Percentiles rank a stretch among this genome's conserved stretches.
phyloP scores from a whole-genome alignment of 53 echinoderm and acorn worm species.

The Astropecten irregularis region DNA sequence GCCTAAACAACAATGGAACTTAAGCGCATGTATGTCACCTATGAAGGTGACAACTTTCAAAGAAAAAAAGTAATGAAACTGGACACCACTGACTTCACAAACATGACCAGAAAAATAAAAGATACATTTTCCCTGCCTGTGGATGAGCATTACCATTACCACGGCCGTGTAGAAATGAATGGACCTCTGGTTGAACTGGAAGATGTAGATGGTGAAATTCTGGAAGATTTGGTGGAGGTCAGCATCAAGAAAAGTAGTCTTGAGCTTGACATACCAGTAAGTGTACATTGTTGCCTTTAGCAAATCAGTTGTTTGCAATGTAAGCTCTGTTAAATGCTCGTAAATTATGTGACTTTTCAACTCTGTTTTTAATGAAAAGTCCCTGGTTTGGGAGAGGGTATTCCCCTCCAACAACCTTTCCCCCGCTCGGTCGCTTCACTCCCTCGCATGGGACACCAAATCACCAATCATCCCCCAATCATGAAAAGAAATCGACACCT shows the following conservation, averaged over 20 bases:
- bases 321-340: too few relatives aligned
- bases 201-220: slow-evolving; percentile 26
- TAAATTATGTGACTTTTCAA: too few relatives aligned
- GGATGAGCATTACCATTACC: slow-evolving; percentile 2
- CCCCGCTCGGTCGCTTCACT: too few relatives aligned
- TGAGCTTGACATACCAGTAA: neutral
- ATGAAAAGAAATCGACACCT: too few relatives aligned
- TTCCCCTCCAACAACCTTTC: too few relatives aligned
- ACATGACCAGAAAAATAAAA: slow-evolving; percentile 23
- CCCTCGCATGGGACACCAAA: too few relatives aligned
- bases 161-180: slow-evolving; percentile 1
- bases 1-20: too few relatives aligned
- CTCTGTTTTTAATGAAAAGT: too few relatives aligned
- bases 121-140: slow-evolving; percentile 20
- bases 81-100: slow-evolving; percentile 3
- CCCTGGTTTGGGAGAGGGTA: too few relatives aligned
- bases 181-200: slow-evolving; percentile 30
- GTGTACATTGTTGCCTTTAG: neutral
- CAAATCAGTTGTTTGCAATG: neutral
- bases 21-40: too few relatives aligned
- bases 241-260: neutral
- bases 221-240: slow-evolving; percentile 24
- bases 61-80: slow-evolving; percentile 24
- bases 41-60: neutral
- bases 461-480: too few relatives aligned